Evolutionary conservation across 2,888 invertebrate species (phyloP), one percentile per base, ranked within the genome.

Genomic region (Chrysotoxum bicinctum): DNA sequence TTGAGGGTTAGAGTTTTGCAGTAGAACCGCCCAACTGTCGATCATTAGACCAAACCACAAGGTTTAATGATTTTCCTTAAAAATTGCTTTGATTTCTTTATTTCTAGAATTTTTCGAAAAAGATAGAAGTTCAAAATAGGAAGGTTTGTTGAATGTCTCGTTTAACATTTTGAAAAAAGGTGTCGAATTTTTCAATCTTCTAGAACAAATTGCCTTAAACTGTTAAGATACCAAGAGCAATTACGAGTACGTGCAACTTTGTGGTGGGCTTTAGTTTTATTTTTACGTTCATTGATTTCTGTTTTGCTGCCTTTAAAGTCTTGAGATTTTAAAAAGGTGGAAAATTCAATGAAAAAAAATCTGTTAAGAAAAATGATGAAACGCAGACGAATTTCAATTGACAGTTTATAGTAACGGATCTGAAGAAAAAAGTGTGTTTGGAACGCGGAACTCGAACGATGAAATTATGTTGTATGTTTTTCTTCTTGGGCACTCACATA

Each of bases 341-440:
- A 54, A 54, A 56, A 56, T 56, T 56, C 32, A 56, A 56, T 56
- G 12, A 56, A 56, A 32, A 56, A 32, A 56, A 56, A 56, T 56
- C 32, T 56, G 10, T 19, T 2, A 10, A 19, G 23, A 8, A 58
- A 35, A 16, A 19, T 21, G 37, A n/a, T 14, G 7, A 40, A 40
- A 23, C 40, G 14, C 7, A 40, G 19, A 58, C 19, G 58, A 58
- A 3, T 40, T 16, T 54, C 23, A 43, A 43, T 60, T 16, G 26
- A 26, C 23, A 23, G 35, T 60, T 60, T 26, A n/a, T n/a, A 60
- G 40, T 40, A 43, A 60, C 40, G n/a, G 40, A 60, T 60, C 23
- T n/a, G 14, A 40, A 16, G 19, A 7, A 58, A 58, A 58, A 19
- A 37, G n/a, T n/a, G n/a, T 8, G 2, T 9, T 10, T 40, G 40